Evolutionary conservation across 2,888 invertebrate species (phyloP), one percentile per base, ranked within the genome.

Genomic region (Liopterus haemorrhoidalis): DNA sequence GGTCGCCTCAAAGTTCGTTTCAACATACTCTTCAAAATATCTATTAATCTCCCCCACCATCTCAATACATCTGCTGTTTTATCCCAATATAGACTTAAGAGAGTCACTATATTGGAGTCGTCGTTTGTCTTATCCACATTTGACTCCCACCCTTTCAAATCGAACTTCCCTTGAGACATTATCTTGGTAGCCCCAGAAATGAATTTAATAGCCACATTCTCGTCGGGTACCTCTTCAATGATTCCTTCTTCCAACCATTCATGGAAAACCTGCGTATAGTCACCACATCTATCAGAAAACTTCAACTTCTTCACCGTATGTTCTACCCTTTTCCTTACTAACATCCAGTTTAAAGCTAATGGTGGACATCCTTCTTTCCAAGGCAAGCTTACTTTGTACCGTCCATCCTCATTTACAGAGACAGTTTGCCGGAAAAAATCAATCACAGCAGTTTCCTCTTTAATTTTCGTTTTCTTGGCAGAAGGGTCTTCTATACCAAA

Each of bases 351-450:
- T 11, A 14, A 16, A 4, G 49, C 46, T 9, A 51, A 15, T 2
- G 44, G 37, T 3, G 47, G 46, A 21, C 42, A 47, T 9, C 32
- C 31, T 16, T 46, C 43, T 16, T 42, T 14, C 46, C 51, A 51
- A 2, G 50, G 49, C 16, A 50, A 6, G 1, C 20, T 18, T 1
- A 50, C 46, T 30, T 49, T 46, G 22, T 49, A 51, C 12, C 46
- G 22, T 2, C 38, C 44, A 2, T 31, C 40, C 3, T 22, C 19
- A 19, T 45, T 40, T 8, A 37, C 14, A 33, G 33, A 4, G n/a
- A 40, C 21, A 9, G 30, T 30, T 11, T n/a, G n/a, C 9, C 22
- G 6, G 14, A 35, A 35, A 11, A 8, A 21, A 11, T 35, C 35
- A 12, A 6, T 35, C 5, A 12, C 18, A 2, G 12, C 12, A 4